Evolutionary conservation across 2,888 invertebrate genomes (phyloP).

Genomic region (Mongoloraphidia duomilia): DNA sequence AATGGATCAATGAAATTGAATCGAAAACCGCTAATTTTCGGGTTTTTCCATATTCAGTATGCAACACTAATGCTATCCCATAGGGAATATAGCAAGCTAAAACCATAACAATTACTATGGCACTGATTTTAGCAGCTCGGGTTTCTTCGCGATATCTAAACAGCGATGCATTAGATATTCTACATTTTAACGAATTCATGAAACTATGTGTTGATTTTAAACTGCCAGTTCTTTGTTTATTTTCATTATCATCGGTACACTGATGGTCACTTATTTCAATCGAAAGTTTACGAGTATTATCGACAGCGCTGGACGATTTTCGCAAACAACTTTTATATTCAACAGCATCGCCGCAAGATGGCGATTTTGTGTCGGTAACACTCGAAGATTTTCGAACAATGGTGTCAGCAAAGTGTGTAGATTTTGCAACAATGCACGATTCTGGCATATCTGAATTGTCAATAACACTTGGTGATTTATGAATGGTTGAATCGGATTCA

Average conservation of each 20-base stretch:
- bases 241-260: constrained; percentile 21
- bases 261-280: constrained; percentile 2
- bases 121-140: constrained; percentile 75
- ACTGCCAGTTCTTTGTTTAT: constrained; percentile 39
- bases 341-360: no score
- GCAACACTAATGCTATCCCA: constrained; percentile 24
- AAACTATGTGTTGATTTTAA: constrained; percentile 42
- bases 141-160: constrained; percentile 81
- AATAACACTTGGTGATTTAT: background rate
- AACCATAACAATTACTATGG: constrained; percentile 57
- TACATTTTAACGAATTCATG: constrained; percentile 60
- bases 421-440: background rate
- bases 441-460: background rate
- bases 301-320: constrained; percentile 1
- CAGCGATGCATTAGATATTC: constrained; percentile 71
- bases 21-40: constrained; percentile 32
- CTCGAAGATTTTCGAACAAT: no score
- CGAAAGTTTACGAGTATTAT: constrained; percentile 8
- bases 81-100: constrained; percentile 36
- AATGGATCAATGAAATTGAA: constrained; percentile 38
- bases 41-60: constrained; percentile 20
- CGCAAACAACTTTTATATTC: background rate
- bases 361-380: no score
- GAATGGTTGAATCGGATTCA: background rate
- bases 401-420: no score